Base-by-base conservation (phyloP, 2,113 vertebrate species). In the Tragulus kanchil region DNA sequence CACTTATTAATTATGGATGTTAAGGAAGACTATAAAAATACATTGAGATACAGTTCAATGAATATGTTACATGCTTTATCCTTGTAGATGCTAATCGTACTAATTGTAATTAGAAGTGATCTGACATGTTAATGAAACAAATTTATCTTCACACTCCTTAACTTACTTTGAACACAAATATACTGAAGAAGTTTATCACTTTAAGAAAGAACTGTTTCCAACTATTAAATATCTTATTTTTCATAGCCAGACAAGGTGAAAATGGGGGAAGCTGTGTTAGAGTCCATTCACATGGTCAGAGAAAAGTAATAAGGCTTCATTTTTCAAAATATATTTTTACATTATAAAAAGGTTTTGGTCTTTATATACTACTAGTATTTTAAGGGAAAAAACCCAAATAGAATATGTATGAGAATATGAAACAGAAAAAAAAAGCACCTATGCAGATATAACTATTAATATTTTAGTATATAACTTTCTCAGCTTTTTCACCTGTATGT, bases 81-180 rank as follows among this genome's bases (percentile, higher is more conserved):
- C 83, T 95, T 52, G 52, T 45, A 15, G 17, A 75, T 7, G 95
- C n/a, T 67, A 79, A 83, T 0, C 64, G 45, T 1, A 0, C 2
- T 64, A 21, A 87, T 0, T 84, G 3, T 14, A 12, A 48, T 17
- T 58, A 92, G 21, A 86, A 81, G 61, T 17, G 25, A 62, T 15
- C 8, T 75, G 62, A 50, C 59, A 93, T 77, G 19, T 23, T 86
- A 79, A 50, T 64, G 11, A 73, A 69, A 84, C 36, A 73, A 71
- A 61, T 65, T 84, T 87, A 28, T 94, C 52, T 48, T 52, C 31
- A 94, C 19, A 73, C 42, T 82, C 89, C 28, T 61, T 85, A n/a
- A 94, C 3, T 26, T 82, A 77, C 65, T 85, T 94, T 25, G 65
- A 93, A 97, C 93, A 91, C 45, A 91, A 48, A 62, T n/a, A 15